Base-by-base conservation (phyloP, 2,797 vertebrate species). In the Apogon talboti region DNA sequence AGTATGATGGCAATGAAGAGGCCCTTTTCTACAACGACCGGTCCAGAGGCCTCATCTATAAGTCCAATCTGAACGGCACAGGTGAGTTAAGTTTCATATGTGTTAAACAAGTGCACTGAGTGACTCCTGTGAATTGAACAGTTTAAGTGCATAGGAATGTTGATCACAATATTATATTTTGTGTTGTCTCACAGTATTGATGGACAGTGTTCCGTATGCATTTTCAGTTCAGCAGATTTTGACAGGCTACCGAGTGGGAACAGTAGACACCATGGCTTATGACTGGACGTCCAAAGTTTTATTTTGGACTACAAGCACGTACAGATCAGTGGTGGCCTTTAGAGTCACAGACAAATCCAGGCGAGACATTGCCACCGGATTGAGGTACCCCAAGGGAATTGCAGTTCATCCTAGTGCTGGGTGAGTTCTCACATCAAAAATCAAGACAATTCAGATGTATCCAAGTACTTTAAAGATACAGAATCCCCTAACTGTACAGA, bases 211-310 rank as follows among this genome's bases (percentile, higher is more conserved):
- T 12, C 11, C 40, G 30, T 52, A 0, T 76, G 13, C 28, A 18
- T 56, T 72, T 18, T 63, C 64, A 94, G 93, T 65, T 51, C 83
- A 91, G 28, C 42, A 90, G 84, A 89, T 93, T 71, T 70, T 94
- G 59, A 91, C 90, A 8, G 91, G 93, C 51, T 81, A 85, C 75
- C 90, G 89, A 79, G 87, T 91, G 46, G 91, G 91, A 42, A 47
- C 1, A 2, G 33, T 92, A 5, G 91, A 94, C 11, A 76, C 87
- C 47, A 92, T 94, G 92, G 91, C 93, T 48, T 94, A 91, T 1
- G 93, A 94, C 78, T 94, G 93, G 92, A 93, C 92, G 18, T 91
- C 92, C 54, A 92, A 92, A 45, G 91, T 93, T 53, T 83, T 94
- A 67, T 94, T 91, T 78, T 94, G 92, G 92, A 94, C 86, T 15